Conservation (phyloP, 1,140 invertebrate species). For the Antheraea pernyi region DNA sequence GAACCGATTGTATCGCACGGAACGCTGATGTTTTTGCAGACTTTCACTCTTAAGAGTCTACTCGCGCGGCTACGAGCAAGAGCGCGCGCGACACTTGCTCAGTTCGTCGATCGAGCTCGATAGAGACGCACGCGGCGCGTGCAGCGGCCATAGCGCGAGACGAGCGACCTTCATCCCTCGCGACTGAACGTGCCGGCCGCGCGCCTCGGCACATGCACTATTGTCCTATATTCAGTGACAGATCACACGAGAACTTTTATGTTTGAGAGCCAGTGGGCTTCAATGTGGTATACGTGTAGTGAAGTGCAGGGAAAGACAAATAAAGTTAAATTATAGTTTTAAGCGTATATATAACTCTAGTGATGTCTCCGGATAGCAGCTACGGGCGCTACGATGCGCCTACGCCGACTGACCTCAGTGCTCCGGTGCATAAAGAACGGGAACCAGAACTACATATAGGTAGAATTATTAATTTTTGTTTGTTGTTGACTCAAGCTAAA, state of each 20-base stretch:
- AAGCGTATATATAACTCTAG: conserved; percentile 62
- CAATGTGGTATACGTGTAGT: conserved; percentile 68
- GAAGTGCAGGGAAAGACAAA: conserved; percentile 60
- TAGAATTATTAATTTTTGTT: conserved; percentile 30
- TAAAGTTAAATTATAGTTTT: conserved; percentile 42
- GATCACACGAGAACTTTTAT: conserved; percentile 49
- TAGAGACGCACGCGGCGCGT: conserved; percentile 69
- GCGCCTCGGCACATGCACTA: conserved; percentile 58
- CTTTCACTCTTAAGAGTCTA: conserved; percentile 79
- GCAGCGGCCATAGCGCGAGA: conserved; percentile 47
- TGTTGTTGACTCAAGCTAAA: not conserved
- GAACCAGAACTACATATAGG: conserved; percentile 78
- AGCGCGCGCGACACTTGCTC: conserved; percentile 66
- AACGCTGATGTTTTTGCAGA: conserved; percentile 77
- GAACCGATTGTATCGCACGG: conserved; percentile 72
- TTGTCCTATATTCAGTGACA: conserved; percentile 57
- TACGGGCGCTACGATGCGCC: conserved; percentile 73
- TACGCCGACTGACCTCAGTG: conserved; percentile 55
- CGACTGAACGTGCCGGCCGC: conserved; percentile 58
- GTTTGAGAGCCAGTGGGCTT: conserved; percentile 43
- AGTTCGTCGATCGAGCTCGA: conserved; percentile 76
- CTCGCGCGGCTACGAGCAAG: conserved; percentile 54
- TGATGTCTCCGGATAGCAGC: conserved; percentile 78
- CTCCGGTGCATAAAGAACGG: conserved; percentile 67
- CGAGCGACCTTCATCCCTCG: conserved; percentile 73